Evolutionary conservation across 2,797 vertebrate genomes (phyloP).

Genomic region (Ctenosaura bakeri): DNA sequence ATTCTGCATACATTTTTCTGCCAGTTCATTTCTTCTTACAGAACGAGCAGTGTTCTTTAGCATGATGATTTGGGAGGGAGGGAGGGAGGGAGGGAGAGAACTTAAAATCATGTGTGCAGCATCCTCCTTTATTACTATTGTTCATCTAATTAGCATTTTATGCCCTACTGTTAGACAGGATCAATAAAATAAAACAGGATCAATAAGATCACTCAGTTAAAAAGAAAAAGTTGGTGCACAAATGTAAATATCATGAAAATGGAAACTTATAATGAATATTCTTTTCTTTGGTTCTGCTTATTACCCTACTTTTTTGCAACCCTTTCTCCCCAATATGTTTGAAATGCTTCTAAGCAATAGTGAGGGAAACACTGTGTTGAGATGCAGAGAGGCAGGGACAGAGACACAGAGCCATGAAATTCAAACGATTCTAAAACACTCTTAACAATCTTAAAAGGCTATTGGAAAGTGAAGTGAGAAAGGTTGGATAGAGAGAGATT

Average conservation of each 20-base stretch:
- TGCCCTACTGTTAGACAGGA: conserved; percentile 2
- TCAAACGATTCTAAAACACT: background rate
- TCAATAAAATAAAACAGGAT: conserved; percentile 15
- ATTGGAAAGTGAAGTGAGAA: too few relatives aligned
- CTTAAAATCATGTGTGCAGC: background rate
- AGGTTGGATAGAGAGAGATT: too few relatives aligned
- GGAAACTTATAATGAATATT: background rate
- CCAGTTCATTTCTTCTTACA: background rate
- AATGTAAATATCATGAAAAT: conserved; percentile 11
- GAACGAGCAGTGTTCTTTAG: background rate
- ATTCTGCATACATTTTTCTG: background rate
- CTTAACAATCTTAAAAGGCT: background rate
- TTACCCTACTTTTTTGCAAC: background rate
- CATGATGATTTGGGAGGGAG: background rate
- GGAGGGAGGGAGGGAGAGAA: background rate
- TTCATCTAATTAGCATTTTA: conserved; percentile 25
- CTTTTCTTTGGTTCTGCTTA: background rate
- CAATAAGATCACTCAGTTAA: conserved; percentile 8
- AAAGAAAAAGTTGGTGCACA: background rate
- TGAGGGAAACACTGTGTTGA: background rate
- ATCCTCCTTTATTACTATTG: conserved; percentile 26
- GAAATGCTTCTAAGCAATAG: background rate
- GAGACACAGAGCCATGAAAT: background rate
- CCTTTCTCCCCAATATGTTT: background rate
- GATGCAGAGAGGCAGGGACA: too few relatives aligned